Conservation (phyloP, 2,797 vertebrate genomes). For the Ptychobarbus kaznakovi region DNA sequence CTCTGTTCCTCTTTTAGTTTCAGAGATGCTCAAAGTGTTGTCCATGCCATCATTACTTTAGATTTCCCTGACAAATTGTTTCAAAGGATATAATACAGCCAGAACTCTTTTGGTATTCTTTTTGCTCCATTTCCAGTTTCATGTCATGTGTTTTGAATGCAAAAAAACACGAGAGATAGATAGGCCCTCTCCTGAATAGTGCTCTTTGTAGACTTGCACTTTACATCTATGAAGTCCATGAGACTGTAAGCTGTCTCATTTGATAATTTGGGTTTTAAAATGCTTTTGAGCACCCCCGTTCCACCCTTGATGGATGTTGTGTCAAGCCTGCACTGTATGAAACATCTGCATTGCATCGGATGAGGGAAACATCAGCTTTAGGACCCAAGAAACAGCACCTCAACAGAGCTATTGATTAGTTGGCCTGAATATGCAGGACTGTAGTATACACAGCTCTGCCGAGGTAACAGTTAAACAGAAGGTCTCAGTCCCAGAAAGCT, state of each 20-base stretch:
- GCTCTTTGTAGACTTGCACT: background rate
- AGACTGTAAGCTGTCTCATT: background rate
- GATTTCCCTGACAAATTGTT: background rate
- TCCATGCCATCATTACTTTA: background rate
- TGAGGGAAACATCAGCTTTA: background rate
- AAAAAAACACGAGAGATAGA: background rate
- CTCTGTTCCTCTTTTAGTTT: constrained; percentile 21
- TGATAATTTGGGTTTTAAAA: too few relatives aligned
- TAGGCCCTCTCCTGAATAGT: background rate
- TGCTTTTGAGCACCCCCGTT: background rate
- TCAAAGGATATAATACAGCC: background rate
- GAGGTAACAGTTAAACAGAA: background rate
- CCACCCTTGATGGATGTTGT: background rate
- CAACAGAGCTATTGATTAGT: constrained; percentile 14
- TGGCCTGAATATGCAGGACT: background rate
- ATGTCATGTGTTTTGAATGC: background rate
- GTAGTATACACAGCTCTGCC: background rate
- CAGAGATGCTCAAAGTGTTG: background rate
- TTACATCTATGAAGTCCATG: background rate
- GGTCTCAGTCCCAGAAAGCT: background rate
- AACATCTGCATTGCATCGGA: background rate
- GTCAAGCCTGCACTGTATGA: background rate
- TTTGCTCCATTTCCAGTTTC: background rate
- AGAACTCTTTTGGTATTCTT: background rate
- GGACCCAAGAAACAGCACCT: background rate